Evolutionary conservation across 2,888 invertebrate species (phyloP), one percentile per base, ranked within the genome.

Genomic region (Drosophila incognita): DNA sequence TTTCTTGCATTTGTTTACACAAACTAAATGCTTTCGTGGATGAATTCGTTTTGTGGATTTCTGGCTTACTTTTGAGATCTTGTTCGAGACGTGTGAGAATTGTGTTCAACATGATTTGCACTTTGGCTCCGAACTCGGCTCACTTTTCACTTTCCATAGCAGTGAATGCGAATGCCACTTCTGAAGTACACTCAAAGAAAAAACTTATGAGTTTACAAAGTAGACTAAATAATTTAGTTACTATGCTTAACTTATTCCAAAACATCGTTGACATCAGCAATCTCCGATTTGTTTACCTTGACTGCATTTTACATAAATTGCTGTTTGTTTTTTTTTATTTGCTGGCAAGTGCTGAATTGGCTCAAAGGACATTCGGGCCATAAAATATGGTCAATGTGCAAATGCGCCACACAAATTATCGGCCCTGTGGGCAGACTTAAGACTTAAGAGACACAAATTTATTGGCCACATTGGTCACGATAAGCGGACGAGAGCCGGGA

Each of bases 321-420:
- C 15, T 24, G 21, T 35, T 24, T 53, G 33, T 53, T 24, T 24
- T 53, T 21, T n/a, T 46, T 52, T 52, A 52, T 33, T 33, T 33
- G 46, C 15, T 24, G 46, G 24, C 24, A 46, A 46, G 46, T 46
- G 53, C 27, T 18, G n/a, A 15, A 58, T 8, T 48, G 40, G 21
- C 48, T 8, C 1, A 35, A 11, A 58, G 15, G 7, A 18, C 15
- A 18, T 21, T 64, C 8, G 21, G 42, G 53, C 63, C 64, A 36
- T 40, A 33, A 54, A 64, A 49, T 46, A 46, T 60, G 68, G 63
- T 33, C 73, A 61, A 68, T 71, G 77, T 71, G 74, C 56, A 73
- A 75, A 69, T 46, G 15, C 79, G 76, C 76, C 87, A 74, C 75
- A 87, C 81, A 84, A 87, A 80, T 89, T 78, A 87, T 71, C 84